phyloP scores from a whole-genome alignment of 2,888 invertebrate species.

The Drosophila koepferae region DNA sequence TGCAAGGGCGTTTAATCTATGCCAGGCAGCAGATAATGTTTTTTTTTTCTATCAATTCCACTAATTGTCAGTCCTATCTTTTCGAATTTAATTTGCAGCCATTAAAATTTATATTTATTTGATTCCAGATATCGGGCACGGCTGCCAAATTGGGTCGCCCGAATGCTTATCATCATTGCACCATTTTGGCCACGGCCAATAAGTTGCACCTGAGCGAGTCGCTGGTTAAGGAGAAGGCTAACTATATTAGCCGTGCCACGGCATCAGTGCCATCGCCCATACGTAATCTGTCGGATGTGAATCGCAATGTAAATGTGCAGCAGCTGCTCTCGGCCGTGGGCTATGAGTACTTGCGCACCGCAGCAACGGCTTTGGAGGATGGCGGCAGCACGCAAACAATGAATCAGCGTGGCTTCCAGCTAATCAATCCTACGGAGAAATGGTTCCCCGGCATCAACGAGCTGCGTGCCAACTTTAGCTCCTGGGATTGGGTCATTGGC shows the following conservation, averaged over 20 bases:
- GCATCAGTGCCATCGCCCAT: slow-evolving; percentile 92
- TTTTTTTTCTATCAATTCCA: neutral
- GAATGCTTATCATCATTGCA: slow-evolving; percentile 99
- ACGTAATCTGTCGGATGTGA: slow-evolving; percentile 92
- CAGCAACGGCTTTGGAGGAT: slow-evolving; percentile 89
- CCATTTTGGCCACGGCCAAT: slow-evolving; percentile 94
- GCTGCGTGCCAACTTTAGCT: slow-evolving; percentile 89
- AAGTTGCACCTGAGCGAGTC: slow-evolving; percentile 90
- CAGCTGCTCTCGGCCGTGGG: slow-evolving; percentile 92
- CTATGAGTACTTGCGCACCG: slow-evolving; percentile 92
- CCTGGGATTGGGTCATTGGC: slow-evolving; percentile 96
- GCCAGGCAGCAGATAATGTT: neutral
- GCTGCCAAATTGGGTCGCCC: slow-evolving; percentile 95
- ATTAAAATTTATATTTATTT: neutral
- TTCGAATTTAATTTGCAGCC: neutral
- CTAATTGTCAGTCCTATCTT: neutral
- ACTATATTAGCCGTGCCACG: slow-evolving; percentile 94
- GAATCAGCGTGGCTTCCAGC: slow-evolving; percentile 93
- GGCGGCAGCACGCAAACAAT: slow-evolving; percentile 90
- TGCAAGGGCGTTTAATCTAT: neutral
- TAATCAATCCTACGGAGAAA: slow-evolving; percentile 93
- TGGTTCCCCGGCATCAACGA: slow-evolving; percentile 94
- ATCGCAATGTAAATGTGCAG: slow-evolving; percentile 89
- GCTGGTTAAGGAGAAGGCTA: slow-evolving; percentile 91
- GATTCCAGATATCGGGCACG: slow-evolving; percentile 94